A percentile compares a stretch with the other conserved stretches of the same genome.
Evolutionary conservation across 37 sponge, comb jelly and placozoan genomes (phyloP).

Genomic region (Beroe forskalii): DNA sequence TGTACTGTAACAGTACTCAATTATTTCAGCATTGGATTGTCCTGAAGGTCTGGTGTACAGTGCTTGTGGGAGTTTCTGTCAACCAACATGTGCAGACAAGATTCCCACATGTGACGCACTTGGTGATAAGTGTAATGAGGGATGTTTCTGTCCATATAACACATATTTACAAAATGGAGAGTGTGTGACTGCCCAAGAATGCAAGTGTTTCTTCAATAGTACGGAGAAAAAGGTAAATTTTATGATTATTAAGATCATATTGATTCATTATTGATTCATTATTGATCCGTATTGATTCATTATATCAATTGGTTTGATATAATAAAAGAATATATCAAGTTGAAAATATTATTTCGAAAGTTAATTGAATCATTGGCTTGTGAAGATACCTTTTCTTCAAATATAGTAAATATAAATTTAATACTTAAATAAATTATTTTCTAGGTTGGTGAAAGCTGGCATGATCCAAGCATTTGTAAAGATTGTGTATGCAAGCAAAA

Average conservation of each 20-base stretch:
- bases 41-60: neutral
- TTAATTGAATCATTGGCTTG: no score
- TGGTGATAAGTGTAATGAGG: constrained; percentile 16
- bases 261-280: no score
- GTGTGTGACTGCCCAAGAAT: neutral
- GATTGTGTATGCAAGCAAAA: neutral
- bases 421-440: no score
- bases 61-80: constrained; percentile 4
- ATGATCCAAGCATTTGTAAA: constrained; percentile 20
- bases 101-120: neutral
- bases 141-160: constrained; percentile 35
- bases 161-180: neutral
- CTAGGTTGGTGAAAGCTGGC: constrained; percentile 21
- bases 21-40: neutral
- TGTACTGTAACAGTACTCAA: no score
- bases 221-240: neutral
- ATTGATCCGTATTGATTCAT: no score
- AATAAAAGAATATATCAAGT: no score
- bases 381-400: no score
- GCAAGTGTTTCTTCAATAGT: neutral
- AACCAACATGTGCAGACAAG: constrained; percentile 48
- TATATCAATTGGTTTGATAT: no score
- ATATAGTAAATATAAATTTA: no score
- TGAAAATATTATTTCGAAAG: no score
- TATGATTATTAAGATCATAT: no score